Evolutionary conservation across 2,113 vertebrate species (phyloP).

Genomic region (Melanerpes formicivorus): DNA sequence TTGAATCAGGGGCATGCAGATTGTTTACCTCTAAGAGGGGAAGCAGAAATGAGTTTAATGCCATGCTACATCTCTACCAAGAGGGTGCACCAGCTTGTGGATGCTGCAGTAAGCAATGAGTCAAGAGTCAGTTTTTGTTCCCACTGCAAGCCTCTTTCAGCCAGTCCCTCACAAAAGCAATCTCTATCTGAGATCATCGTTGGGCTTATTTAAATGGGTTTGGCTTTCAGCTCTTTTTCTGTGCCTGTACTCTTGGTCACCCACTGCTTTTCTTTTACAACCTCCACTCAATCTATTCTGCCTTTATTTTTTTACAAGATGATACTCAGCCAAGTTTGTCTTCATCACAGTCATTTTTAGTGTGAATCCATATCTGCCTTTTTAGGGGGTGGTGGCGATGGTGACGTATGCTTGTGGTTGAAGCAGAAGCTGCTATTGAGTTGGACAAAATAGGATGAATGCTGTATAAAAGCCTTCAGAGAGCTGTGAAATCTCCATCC

Average conservation of each 20-base stretch:
- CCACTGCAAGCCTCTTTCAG: not conserved
- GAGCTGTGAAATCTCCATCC: constrained; percentile 66
- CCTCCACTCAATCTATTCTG: not conserved
- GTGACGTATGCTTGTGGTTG: constrained; percentile 53
- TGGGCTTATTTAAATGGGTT: not conserved
- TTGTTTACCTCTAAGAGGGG: not conserved
- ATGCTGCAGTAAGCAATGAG: not conserved
- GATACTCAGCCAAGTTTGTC: constrained; percentile 31
- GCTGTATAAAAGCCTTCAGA: constrained; percentile 64
- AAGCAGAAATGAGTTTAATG: not conserved
- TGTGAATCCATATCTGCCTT: constrained; percentile 44
- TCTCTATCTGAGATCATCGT: not conserved
- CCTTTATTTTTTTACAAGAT: not conserved
- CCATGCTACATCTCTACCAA: not conserved
- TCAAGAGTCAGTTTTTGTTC: not conserved
- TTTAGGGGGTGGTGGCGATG: not conserved
- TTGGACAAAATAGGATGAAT: constrained; percentile 64
- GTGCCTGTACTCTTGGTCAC: not conserved
- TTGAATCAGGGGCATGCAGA: not conserved
- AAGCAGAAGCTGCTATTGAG: constrained; percentile 59
- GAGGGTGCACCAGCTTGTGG: not conserved
- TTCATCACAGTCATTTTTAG: constrained; percentile 16
- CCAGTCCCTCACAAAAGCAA: not conserved
- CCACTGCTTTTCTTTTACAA: not conserved
- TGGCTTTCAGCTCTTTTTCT: constrained; percentile 21